Base-by-base conservation (phyloP, 2,888 invertebrate species). In the Poecilus cupreus region DNA sequence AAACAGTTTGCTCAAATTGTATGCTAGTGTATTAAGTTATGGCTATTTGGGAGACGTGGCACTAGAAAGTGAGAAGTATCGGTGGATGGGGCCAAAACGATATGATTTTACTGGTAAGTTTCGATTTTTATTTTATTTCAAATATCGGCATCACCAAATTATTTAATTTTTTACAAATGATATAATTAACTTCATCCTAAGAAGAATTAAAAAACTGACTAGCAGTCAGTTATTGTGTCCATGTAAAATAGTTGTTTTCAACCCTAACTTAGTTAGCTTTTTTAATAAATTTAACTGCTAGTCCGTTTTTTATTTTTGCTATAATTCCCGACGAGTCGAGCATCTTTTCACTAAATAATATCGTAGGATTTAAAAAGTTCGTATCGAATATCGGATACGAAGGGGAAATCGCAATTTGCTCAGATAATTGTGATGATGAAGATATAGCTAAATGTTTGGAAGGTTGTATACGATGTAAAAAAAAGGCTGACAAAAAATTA, bases 11-110 rank as follows among this genome's bases (percentile, higher is more conserved):
- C 87, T 94, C 39, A 91, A 93, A 78, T 92, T 95, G 84, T 95
- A 94, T 86, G 94, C 95, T 13, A 95, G 95, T 84, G 93, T 95
- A 64, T 90, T 96, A 83, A 95, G 95, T 82, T 97, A 96, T 87
- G 97, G 97, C 0, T 97, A 95, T 89, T 91, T 96, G 85, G 97
- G 96, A 1, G 96, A 97, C 88, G 93, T 95, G 43, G 92, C 96
- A 18, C 91, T 92, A 82, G 94, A 95, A 85, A 96, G 96, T 86
- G 96, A 96, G 85, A 92, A 93, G 82, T 93, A 94, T 85, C 91
- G 96, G 57, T 96, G 96, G 94, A 94, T 97, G 94, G 97, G 97
- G 46, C 96, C 96, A 13, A 92, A 92, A 83, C 90, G 96, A 83
- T 97, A 97, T 87, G 94, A 95, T 85, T 94, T 94, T 88, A 93